Base-by-base conservation (phyloP, 2,888 invertebrate genomes). In the Bugulina stolonifera region DNA sequence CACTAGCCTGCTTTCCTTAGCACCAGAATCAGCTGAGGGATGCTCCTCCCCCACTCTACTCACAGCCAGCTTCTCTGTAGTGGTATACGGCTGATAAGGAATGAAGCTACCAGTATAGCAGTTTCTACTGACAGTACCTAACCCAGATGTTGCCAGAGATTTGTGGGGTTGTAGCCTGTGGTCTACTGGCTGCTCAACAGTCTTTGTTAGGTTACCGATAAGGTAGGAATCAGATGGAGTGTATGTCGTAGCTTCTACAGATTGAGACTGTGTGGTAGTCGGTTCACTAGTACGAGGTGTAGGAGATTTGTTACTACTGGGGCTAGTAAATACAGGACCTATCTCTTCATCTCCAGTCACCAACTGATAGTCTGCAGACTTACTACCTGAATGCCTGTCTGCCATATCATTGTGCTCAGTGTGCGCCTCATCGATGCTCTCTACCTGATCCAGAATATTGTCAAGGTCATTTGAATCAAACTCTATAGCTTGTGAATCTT, bases 391-490 rank as follows among this genome's bases (percentile, higher is more conserved):
- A n/a, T n/a, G n/a, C 10, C 18, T 18, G 10, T 10, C 18, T 5
- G 18, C 43, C 5, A 43, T 10, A 43, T 5, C 5, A 10, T 5
- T 5, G 10, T 43, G 43, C 43, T 43, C 10, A 43, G 10, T 18
- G 18, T 43, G 5, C 10, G 10, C 32, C 29, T 27, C 64, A 10
- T 64, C 64, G 27, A 32, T 32, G 34, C 32, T 64, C 27, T 64
- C 64, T n/a, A 64, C 64, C 32, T 64, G 64, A 3, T 64, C 64
- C 5, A 64, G n/a, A 32, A 64, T 64, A 27, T 64, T 64, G 14
- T 64, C 64, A 14, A 64, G 27, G 32, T 64, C 64, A 64, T 64
- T 64, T 32, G 64, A 27, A 32, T 64, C 64, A 64, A 64, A 64
- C 34, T 64, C 64, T 29, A 64, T 64, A 3, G 64, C 27, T 64